Base-by-base conservation (phyloP, 2,888 invertebrate species). In the Gortyna flavago region DNA sequence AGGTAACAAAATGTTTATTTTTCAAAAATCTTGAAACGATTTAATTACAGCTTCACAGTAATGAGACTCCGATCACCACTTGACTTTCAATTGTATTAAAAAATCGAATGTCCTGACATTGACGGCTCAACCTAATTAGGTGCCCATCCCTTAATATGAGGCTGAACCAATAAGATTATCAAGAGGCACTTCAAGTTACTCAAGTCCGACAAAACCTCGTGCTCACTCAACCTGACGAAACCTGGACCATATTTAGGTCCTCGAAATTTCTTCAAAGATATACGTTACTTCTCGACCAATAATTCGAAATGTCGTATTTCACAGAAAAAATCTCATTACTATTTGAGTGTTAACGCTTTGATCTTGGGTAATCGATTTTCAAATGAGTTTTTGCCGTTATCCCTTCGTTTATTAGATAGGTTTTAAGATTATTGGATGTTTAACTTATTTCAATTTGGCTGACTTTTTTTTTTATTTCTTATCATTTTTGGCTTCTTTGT, bases 241-340 rank as follows among this genome's bases (percentile, higher is more conserved):
- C 44, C 11, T 44, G 13, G 44, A 44, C 13, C 13, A 13, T 44
- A 13, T n/a, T n/a, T 13, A 44, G 54, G 54, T 68, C n/a, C 72
- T 83, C 35, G 9, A 81, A 57, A 25, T 67, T 71, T 62, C 69
- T 81, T 80, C 72, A 70, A 85, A 85, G 64, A 61, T 18, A 32
- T 25, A 38, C 62, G 64, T 25, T 81, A 65, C 61, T 85, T 77
- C 77, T 72, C 54, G 35, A 57, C 66, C 51, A 74, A 77, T 79
- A 80, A 81, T 64, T 77, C n/a, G 32, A 79, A 72, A 80, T 79
- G 74, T 83, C 68, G 65, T 29, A 72, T 71, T 68, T 74, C 69
- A 59, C n/a, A 72, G 69, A 57, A 81, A 68, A 75, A 87, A 75
- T 79, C 80, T 83, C 75, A 82, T 87, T 79, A 81, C 66, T 79